These are phyloP conservation scores for Siniperca knerii DNA, from an alignment of 2,113 vertebrate genomes.

Conservation along the genomic window DNA sequence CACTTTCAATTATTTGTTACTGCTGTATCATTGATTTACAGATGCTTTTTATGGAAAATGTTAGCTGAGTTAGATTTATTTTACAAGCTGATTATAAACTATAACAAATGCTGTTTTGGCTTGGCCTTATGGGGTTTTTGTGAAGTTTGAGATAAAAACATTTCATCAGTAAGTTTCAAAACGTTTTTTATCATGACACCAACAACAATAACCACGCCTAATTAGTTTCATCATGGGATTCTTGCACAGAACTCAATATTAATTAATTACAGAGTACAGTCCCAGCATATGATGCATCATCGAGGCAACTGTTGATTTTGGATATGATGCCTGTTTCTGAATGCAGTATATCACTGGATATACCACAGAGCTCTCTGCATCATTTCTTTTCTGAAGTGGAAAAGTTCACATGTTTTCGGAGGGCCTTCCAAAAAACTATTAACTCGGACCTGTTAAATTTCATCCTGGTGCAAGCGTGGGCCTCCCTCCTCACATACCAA, in stretches of 20 bases:
- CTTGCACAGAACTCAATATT: neutral
- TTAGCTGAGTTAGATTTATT: slow-evolving; percentile 1
- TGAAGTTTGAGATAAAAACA: slow-evolving; percentile 4
- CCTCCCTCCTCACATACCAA: neutral
- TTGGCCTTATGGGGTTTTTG: neutral
- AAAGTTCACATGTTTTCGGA: slow-evolving; percentile 39
- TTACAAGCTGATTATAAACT: slow-evolving; percentile 30
- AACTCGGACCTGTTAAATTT: neutral
- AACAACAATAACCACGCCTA: slow-evolving; percentile 24
- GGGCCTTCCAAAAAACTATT: slow-evolving; percentile 15
- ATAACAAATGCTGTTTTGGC: slow-evolving; percentile 27
- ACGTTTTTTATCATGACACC: slow-evolving; percentile 31
- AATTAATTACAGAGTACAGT: slow-evolving; percentile 40
- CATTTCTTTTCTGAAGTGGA: slow-evolving; percentile 36
- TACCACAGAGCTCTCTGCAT: neutral
- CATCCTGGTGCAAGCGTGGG: neutral
- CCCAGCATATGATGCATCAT: slow-evolving; percentile 15
- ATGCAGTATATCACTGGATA: slow-evolving; percentile 24
- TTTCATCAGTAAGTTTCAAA: slow-evolving; percentile 4
- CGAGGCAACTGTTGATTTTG: slow-evolving; percentile 44
- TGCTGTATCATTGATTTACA: neutral
- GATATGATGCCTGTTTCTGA: slow-evolving; percentile 8
- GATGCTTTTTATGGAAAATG: neutral
- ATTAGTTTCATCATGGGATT: slow-evolving; percentile 43
- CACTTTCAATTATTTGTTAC: neutral